Percentiles rank a stretch among this genome's conserved stretches.
phyloP scores from a whole-genome alignment of 2,888 invertebrate species.

The Cataglyphis rosenhaueri region DNA sequence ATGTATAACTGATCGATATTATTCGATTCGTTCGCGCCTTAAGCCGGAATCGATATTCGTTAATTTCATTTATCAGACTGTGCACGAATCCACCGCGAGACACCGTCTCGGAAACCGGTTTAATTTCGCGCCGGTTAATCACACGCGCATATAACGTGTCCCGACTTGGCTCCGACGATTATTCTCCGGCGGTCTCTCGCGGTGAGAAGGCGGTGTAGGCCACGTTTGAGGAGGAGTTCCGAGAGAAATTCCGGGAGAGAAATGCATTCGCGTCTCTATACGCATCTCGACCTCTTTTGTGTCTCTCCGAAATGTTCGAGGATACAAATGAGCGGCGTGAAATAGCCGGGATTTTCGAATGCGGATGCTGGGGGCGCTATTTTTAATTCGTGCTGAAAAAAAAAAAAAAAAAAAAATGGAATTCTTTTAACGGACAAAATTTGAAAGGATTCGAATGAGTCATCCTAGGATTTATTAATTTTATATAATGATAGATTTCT shows the following conservation, averaged over 20 bases:
- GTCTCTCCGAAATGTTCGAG: conserved; percentile 29
- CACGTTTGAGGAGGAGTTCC: background rate
- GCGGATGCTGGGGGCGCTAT: background rate
- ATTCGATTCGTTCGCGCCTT: background rate
- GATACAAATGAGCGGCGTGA: conserved; percentile 33
- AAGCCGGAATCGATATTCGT: conserved; percentile 62
- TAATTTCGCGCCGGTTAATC: conserved; percentile 70
- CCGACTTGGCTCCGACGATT: conserved; percentile 43
- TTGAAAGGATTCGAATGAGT: background rate
- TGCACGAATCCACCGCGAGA: conserved; percentile 15
- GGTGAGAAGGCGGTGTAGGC: conserved; percentile 29
- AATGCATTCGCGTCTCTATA: conserved; percentile 52
- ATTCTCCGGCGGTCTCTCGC: conserved; percentile 32
- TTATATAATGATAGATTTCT: background rate
- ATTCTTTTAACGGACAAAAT: background rate
- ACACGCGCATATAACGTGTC: conserved; percentile 28
- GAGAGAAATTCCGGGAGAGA: conserved; percentile 47
- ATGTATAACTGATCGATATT: background rate
- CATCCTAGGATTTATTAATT: background rate
- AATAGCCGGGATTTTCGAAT: conserved; percentile 7
- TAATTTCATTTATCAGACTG: conserved; percentile 47
- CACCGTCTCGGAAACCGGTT: conserved; percentile 65
- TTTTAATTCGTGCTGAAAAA: conserved; percentile 15
- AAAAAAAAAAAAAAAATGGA: background rate
- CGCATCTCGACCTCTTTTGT: conserved; percentile 58